These are phyloP conservation scores for Oligia fasciuncula DNA, from an alignment of 2,888 invertebrate genomes.

Conservation along the genomic window DNA sequence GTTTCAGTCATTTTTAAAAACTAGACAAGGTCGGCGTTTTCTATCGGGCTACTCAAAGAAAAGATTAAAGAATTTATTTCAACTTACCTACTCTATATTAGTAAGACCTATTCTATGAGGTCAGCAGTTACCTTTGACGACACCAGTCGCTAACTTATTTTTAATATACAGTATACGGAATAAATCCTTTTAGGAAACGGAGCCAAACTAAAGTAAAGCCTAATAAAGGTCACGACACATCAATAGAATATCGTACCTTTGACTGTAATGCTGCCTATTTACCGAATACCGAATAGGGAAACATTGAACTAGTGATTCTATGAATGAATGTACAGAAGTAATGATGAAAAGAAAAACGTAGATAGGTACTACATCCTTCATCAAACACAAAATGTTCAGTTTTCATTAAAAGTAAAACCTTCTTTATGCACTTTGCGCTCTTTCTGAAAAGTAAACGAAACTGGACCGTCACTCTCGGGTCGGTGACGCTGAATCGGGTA, in stretches of 20 bases:
- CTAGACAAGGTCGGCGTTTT: no score
- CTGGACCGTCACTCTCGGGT: not conserved
- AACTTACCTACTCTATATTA: constrained; percentile 5
- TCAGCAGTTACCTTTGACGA: constrained; percentile 6
- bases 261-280: constrained; percentile 21
- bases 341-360: not conserved
- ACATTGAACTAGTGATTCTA: constrained; percentile 15
- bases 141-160: constrained; percentile 15
- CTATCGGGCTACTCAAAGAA: not conserved
- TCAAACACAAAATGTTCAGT: constrained; percentile 4
- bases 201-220: constrained; percentile 6
- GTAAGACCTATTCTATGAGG: constrained; percentile 9
- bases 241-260: constrained; percentile 43
- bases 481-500: not conserved
- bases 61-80: not conserved
- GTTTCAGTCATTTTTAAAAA: no score
- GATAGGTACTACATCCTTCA: not conserved
- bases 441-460: not conserved
- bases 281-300: not conserved
- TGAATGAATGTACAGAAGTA: not conserved
- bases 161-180: constrained; percentile 31
- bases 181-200: constrained; percentile 11
- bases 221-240: constrained; percentile 27
- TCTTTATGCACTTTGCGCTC: not conserved
- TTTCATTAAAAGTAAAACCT: not conserved